Evolutionary conservation across 2,888 invertebrate species (phyloP), one percentile per base, ranked within the genome.

Genomic region (Cosmopolites sordidus): DNA sequence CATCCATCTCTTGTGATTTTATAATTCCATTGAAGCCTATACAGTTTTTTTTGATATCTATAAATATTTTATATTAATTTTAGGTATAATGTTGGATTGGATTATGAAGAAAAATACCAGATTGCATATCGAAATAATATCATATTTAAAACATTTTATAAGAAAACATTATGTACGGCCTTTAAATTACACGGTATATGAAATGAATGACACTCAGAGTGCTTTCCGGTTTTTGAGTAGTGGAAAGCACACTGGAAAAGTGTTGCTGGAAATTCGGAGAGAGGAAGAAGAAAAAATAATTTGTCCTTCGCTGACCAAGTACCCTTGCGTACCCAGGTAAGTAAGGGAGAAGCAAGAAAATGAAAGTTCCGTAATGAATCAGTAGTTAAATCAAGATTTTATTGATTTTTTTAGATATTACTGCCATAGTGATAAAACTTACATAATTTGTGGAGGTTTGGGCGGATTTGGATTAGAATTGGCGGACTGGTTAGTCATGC

Each of bases 401-500:
- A n/a, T n/a, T 17, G 3, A 43, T 45, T 39, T 37, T 56, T 45
- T 15, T 59, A 79, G 80, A 62, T 80, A 78, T 65, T 76, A 74
- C 51, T 74, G 87, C 75, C 64, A 71, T 8, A 68, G 71, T 12
- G 69, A 78, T 63, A 63, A 76, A 66, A 56, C 78, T n/a, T 81
- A 88, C 73, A 66, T 89, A 0, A 78, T 89, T 4, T 77, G 85
- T 0, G 89, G 89, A n/a, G 94, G 95, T 41, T 78, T 96, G 0
- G 96, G 96, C 38, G 95, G 95, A 0, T 92, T 96, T 68, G 95
- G 95, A 3, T 75, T 96, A 43, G 95, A 96, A 71, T 72, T 95
- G 43, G 84, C 86, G 0, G 87, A 92, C 66, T 93, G 92, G 91
- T 75, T 96, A 64, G 80, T 92, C 38, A 71, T 88, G 47, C 79